Evolutionary conservation across 2,888 invertebrate species (phyloP).

Genomic region (Cataglyphis livida): DNA sequence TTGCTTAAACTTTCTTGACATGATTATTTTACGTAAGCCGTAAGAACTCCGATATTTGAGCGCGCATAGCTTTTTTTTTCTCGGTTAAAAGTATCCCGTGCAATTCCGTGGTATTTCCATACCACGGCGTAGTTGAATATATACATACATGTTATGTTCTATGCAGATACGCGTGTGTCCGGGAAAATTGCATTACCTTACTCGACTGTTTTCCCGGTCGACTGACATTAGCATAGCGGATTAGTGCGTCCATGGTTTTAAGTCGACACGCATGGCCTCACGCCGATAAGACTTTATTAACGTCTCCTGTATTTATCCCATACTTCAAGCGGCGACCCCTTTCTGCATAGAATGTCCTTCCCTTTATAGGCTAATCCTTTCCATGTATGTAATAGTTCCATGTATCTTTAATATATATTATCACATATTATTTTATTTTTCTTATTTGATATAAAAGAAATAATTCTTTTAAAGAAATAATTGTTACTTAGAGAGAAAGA

Average conservation of each 20-base stretch:
- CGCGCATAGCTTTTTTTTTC: not conserved
- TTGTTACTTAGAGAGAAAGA: no score
- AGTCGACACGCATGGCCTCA: conserved; percentile 82
- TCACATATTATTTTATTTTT: not conserved
- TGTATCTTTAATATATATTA: conserved; percentile 12
- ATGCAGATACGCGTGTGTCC: conserved; percentile 55
- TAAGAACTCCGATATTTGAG: not conserved
- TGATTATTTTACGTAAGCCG: not conserved
- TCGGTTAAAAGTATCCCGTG: not conserved
- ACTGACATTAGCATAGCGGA: conserved; percentile 81
- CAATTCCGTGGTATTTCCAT: conserved; percentile 7
- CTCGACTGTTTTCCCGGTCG: conserved; percentile 61
- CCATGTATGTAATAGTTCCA: not conserved
- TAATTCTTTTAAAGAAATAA: no score
- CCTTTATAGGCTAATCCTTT: conserved; percentile 35
- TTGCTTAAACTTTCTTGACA: not conserved
- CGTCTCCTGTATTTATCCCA: conserved; percentile 78
- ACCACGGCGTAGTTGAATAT: not conserved
- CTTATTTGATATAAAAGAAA: not conserved
- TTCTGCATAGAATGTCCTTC: conserved; percentile 15
- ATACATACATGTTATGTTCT: conserved; percentile 4
- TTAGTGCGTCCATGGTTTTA: conserved; percentile 80
- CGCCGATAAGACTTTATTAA: conserved; percentile 84
- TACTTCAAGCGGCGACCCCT: conserved; percentile 57
- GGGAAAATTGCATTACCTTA: conserved; percentile 59